Conservation (phyloP, 2,888 invertebrate genomes). For the Ligdia adustata region DNA sequence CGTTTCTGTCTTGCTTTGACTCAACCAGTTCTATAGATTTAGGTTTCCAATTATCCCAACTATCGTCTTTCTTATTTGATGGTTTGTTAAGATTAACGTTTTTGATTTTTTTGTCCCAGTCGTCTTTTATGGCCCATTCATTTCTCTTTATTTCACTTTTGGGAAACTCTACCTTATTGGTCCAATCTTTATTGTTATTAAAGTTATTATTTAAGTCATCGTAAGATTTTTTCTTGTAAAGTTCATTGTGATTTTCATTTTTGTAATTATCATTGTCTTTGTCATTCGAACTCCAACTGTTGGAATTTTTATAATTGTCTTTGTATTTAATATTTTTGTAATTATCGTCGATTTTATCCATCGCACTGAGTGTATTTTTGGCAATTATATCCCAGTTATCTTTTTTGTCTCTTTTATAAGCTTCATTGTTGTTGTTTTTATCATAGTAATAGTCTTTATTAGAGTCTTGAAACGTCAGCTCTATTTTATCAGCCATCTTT, state of each 20-base stretch:
- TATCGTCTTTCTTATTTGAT: slow-evolving; percentile 1
- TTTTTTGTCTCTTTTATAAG: background rate
- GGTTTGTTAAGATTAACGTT: background rate
- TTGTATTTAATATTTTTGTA: background rate
- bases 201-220: no score
- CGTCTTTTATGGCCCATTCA: background rate
- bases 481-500: background rate
- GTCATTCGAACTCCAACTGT: background rate
- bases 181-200: slow-evolving; percentile 2
- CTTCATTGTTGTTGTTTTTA: background rate
- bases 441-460: slow-evolving; percentile 6
- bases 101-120: background rate
- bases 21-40: slow-evolving; percentile 9
- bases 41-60: slow-evolving; percentile 15
- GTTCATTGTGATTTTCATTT: background rate
- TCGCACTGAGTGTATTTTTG: background rate
- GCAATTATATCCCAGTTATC: background rate
- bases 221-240: slow-evolving; percentile 1
- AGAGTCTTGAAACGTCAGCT: background rate
- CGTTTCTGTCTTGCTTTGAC: background rate
- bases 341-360: background rate
- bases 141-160: background rate
- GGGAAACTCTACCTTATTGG: no score
- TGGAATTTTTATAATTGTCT: background rate
- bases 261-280: background rate